Base-by-base conservation (phyloP, 2,113 vertebrate species). In the Plotosus lineatus region DNA sequence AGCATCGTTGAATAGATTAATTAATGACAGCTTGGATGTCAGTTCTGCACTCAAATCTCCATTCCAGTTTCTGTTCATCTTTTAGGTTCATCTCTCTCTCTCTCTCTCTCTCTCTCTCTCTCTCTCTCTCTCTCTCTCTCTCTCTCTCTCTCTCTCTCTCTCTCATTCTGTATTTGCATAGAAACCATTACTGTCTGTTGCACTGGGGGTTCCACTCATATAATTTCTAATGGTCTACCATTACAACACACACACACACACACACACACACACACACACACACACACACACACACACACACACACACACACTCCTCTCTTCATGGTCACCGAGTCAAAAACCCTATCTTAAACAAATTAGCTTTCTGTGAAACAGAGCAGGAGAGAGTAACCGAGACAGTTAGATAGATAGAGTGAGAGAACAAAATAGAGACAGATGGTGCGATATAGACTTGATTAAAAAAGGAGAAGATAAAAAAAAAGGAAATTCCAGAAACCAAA, bases 311-410 rank as follows among this genome's bases (percentile, higher is more conserved):
- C 42, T 21, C 48, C 60, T 78, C 3, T 6, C 40, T 65, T 82
- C 15, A 85, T 86, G 84, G 82, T 65, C 79, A 82, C 88, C 90
- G 65, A 85, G 89, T 90, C 85, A 85, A 81, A 73, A 86, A 55
- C 56, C 38, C 42, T 31, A 50, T 81, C 73, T 82, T 21, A 75
- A 31, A 26, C 50, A 66, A 55, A 69, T 60, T 38, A 66, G 58
- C 44, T 68, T 63, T 75, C 50, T 81, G 4, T 55, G 44, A n/a
- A 44, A 36, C 10, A 48, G 1, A 53, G 26, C 12, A 1, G 19
- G 15, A 38, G 65, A n/a, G 40, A 46, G 7, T 28, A 12, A 48
- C 19, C n/a, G 42, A 71, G 21, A 28, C n/a, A 15, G 55, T 10
- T 23, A 31, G 38, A 55, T 38, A 21, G 31, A 12, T 5, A 38